phyloP scores from a whole-genome alignment of 2,113 vertebrate species.

The Amphiprion ocellaris region DNA sequence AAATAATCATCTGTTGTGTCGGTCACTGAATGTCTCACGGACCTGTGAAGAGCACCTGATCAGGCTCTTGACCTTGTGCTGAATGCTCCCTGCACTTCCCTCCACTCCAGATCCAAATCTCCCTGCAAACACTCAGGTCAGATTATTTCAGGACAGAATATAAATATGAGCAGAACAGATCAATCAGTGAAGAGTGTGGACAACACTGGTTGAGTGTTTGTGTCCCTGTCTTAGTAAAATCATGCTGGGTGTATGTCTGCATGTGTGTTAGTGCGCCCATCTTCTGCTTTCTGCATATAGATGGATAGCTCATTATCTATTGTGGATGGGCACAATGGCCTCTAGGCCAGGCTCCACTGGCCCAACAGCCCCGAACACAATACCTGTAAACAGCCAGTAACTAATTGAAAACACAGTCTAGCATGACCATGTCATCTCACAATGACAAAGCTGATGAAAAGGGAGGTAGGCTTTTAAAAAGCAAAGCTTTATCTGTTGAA shows the following conservation, averaged over 20 bases:
- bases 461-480: conserved; percentile 78
- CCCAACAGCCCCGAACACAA: conserved; percentile 82
- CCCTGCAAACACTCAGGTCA: conserved; percentile 84
- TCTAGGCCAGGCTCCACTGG: conserved; percentile 81
- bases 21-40: conserved; percentile 48
- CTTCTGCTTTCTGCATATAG: conserved; percentile 87
- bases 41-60: conserved; percentile 66
- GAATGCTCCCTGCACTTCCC: conserved; percentile 69
- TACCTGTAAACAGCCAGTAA: conserved; percentile 86
- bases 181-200: conserved; percentile 71
- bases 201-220: conserved; percentile 31
- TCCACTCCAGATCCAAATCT: conserved; percentile 78
- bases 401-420: conserved; percentile 90
- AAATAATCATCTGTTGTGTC: conserved; percentile 40
- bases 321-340: conserved; percentile 90
- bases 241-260: not conserved
- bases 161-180: conserved; percentile 73
- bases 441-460: conserved; percentile 89
- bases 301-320: conserved; percentile 95
- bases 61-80: conserved; percentile 81
- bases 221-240: conserved; percentile 75
- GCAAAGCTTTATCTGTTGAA: conserved; percentile 83
- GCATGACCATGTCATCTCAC: conserved; percentile 87
- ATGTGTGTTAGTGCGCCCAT: conserved; percentile 63
- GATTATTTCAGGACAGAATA: conserved; percentile 33